A percentile compares a stretch with the other conserved stretches of the same genome.
Evolutionary conservation across 2,888 invertebrate species (phyloP).

Genomic region (Protodeltote pygarga): DNA sequence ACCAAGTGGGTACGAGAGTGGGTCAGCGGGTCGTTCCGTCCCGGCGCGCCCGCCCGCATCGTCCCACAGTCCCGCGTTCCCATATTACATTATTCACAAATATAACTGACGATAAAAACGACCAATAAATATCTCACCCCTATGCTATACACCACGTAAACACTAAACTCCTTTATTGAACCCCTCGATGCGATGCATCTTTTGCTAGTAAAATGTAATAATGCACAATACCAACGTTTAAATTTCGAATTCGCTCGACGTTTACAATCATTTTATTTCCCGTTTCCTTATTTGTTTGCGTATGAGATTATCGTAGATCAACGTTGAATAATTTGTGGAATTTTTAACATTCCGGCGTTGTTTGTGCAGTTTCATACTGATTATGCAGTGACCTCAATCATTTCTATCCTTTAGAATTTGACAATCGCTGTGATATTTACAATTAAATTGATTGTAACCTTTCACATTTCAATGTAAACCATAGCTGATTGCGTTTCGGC

Average conservation of each 20-base stretch:
- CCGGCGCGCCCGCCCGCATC: constrained; percentile 57
- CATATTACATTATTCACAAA: constrained; percentile 72
- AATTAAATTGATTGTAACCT: constrained; percentile 55
- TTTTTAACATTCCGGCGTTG: constrained; percentile 5
- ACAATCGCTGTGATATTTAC: constrained; percentile 44
- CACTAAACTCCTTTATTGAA: constrained; percentile 39
- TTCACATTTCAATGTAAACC: constrained; percentile 62
- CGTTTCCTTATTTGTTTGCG: constrained; percentile 41
- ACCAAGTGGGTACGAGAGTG: constrained; percentile 73
- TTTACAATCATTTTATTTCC: constrained; percentile 43
- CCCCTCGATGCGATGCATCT: constrained; percentile 15
- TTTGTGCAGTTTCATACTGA: constrained; percentile 13
- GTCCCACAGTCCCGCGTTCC: constrained; percentile 56
- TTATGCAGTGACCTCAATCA: constrained; percentile 29
- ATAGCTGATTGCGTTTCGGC: constrained; percentile 52
- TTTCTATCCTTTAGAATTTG: constrained; percentile 29
- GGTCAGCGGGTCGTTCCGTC: constrained; percentile 78
- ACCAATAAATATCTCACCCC: constrained; percentile 71
- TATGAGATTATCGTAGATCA: constrained; percentile 28
- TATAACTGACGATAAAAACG: constrained; percentile 62
- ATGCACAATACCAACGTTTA: constrained; percentile 49
- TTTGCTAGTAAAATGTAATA: too few relatives aligned
- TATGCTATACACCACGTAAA: constrained; percentile 55
- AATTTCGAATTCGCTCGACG: constrained; percentile 34
- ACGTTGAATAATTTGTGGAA: constrained; percentile 7